Evolutionary conservation across 2,888 invertebrate genomes (phyloP).

Genomic region (Galerucella calmariensis): DNA sequence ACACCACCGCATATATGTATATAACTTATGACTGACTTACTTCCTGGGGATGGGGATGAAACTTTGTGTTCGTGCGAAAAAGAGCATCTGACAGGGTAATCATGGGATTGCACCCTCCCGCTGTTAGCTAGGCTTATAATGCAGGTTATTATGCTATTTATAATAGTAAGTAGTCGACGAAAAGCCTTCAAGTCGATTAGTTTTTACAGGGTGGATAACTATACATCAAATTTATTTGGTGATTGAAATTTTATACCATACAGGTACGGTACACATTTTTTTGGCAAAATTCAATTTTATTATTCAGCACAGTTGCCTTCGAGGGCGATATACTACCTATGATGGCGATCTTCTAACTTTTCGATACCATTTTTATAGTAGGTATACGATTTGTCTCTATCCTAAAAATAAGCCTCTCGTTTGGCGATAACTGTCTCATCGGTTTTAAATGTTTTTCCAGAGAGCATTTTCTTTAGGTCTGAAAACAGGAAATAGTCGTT

Average conservation of each 20-base stretch:
- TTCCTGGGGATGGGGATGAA: conserved; percentile 49
- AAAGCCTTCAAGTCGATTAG: conserved; percentile 36
- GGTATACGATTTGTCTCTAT: too few relatives aligned
- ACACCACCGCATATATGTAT: conserved; percentile 39
- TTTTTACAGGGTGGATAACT: conserved; percentile 19
- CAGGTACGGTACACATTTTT: not conserved
- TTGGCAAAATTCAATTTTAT: too few relatives aligned
- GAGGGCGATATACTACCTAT: too few relatives aligned
- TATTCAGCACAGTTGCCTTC: too few relatives aligned
- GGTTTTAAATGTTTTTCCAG: too few relatives aligned
- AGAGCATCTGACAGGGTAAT: conserved; percentile 53
- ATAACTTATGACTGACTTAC: conserved; percentile 40
- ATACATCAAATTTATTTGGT: not conserved
- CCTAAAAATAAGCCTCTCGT: too few relatives aligned
- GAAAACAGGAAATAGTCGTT: too few relatives aligned
- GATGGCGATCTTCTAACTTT: too few relatives aligned
- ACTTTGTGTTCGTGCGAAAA: conserved; percentile 52
- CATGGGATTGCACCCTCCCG: conserved; percentile 41
- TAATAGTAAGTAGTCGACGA: conserved; percentile 37
- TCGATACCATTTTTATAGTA: too few relatives aligned
- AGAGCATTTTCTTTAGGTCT: too few relatives aligned
- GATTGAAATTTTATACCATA: not conserved
- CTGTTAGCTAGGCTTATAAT: conserved; percentile 31
- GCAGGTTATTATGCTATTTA: conserved; percentile 38
- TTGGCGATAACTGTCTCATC: too few relatives aligned